These are phyloP conservation scores for Neria commutata DNA, from an alignment of 2,888 invertebrate species.

Conservation along the genomic window DNA sequence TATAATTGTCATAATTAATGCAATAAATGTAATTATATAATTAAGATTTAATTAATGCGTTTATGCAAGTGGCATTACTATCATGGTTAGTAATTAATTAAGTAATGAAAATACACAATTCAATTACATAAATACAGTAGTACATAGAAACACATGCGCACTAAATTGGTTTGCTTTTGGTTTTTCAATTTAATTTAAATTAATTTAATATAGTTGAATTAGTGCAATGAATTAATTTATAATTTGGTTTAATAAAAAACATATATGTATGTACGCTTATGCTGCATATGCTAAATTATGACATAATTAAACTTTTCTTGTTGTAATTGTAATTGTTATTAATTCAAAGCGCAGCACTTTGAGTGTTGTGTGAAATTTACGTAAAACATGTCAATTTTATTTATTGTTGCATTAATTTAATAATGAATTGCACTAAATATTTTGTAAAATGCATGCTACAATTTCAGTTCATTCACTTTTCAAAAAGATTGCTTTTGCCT, in stretches of 20 bases:
- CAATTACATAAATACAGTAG: background rate
- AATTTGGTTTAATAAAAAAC: constrained; percentile 14
- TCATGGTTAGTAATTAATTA: too few species aligned
- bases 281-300: too few species aligned
- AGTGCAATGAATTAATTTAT: constrained; percentile 14
- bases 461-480: too few species aligned
- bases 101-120: background rate
- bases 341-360: background rate
- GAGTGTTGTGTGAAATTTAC: background rate
- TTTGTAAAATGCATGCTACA: background rate
- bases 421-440: background rate
- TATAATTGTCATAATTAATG: too few species aligned
- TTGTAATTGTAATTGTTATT: background rate
- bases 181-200: background rate
- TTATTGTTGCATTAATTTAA: background rate
- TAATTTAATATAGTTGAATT: constrained; percentile 6
- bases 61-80: too few species aligned
- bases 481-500: too few species aligned
- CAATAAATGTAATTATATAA: too few species aligned
- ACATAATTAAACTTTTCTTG: background rate
- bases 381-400: background rate
- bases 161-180: background rate
- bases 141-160: too few species aligned
- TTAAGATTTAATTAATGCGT: too few species aligned
- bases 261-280: constrained; percentile 16